phyloP scores from a whole-genome alignment of 2,888 invertebrate species.

The Leptopilina drosophilae region DNA sequence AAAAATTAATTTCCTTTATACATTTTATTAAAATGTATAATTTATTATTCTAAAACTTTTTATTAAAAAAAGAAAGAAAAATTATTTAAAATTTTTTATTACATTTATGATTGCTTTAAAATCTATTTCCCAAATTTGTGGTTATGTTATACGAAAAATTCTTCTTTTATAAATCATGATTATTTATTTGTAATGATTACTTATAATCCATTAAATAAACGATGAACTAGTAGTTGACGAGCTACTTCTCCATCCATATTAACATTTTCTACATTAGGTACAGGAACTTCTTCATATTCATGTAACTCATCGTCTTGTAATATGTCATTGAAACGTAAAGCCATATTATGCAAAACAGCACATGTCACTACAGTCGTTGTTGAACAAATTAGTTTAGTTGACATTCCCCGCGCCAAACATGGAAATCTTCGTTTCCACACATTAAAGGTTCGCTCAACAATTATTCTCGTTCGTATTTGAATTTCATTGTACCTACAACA shows the following conservation, averaged over 20 bases:
- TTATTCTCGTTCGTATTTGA: constrained; percentile 51
- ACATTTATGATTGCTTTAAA: too few relatives aligned
- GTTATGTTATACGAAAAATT: too few relatives aligned
- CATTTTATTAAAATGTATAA: too few relatives aligned
- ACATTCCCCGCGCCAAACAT: constrained; percentile 49
- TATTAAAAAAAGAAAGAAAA: too few relatives aligned
- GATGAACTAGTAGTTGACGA: not conserved
- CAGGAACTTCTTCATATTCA: constrained; percentile 40
- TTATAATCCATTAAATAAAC: not conserved
- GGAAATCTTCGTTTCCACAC: constrained; percentile 53
- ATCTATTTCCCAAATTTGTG: too few relatives aligned
- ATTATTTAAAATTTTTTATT: too few relatives aligned
- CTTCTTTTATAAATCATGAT: too few relatives aligned
- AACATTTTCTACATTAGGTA: not conserved
- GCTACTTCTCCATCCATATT: not conserved
- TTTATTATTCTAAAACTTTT: too few relatives aligned
- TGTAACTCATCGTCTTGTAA: constrained; percentile 49
- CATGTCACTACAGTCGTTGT: constrained; percentile 55
- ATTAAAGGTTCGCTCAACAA: constrained; percentile 50
- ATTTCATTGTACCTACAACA: constrained; percentile 42
- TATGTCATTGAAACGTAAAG: constrained; percentile 48
- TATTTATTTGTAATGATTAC: too few relatives aligned
- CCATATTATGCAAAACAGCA: constrained; percentile 55
- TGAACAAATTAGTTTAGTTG: constrained; percentile 51
- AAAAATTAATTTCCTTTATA: too few relatives aligned